Base-by-base conservation (phyloP, 2,113 vertebrate genomes). In the Propithecus coquereli region DNA sequence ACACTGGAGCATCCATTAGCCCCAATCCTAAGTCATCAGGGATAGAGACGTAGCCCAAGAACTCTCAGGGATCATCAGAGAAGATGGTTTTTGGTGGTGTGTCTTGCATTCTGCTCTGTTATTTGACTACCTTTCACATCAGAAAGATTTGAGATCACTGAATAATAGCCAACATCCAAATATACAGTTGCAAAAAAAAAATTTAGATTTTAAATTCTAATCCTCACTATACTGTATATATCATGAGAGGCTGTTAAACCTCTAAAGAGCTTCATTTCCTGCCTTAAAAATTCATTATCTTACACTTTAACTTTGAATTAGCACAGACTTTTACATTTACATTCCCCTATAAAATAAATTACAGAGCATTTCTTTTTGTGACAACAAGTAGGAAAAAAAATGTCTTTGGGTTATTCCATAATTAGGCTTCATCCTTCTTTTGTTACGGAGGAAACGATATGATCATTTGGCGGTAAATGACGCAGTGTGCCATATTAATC, bases 381-480 rank as follows among this genome's bases (percentile, higher is more conserved):
- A 91, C 57, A 77, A 86, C 47, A 77, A 81, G 37, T 52, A 74
- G 90, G 86, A 77, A 93, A 90, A 80, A 81, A 90, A 97, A 63
- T 87, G 92, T 92, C 80, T 70, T 47, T 74, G 71, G 90, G 40
- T 93, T 94, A 73, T 63, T 94, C 59, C 59, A 10, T 95, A 95
- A 83, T 89, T 92, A 96, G 90, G 47, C 57, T 70, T 37, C 87
- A 85, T 95, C 37, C 76, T 94, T 74, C 71, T 95, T 93, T 74
- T 70, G 77, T 89, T 74, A 52, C 79, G 54, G 43, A 45, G 91
- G 82, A 95, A 94, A 73, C 45, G 77, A 86, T 85, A 27, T 65
- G 84, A 81, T 94, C 84, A 57, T 94, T 94, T 94, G 90, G 65
- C 90, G 43, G 94, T 73, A 94, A 97, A 95, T 94, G 85, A 94